Conservation (phyloP, 1,140 invertebrate genomes). For the Drosophila subobscura region DNA sequence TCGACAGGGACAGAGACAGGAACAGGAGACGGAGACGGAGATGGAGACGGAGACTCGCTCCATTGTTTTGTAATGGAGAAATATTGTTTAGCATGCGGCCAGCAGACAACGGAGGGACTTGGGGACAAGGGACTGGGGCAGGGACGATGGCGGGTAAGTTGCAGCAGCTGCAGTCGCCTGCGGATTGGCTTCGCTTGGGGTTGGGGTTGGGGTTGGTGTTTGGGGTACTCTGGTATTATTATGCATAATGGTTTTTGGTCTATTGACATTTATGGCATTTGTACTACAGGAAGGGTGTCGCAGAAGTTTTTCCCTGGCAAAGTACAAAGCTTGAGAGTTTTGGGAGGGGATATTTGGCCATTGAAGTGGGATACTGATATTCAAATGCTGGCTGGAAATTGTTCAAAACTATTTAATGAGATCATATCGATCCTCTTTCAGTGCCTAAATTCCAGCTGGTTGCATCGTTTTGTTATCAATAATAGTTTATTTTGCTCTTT, state of each 20-base stretch:
- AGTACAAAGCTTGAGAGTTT: conserved; percentile 35
- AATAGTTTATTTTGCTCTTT: too few relatives aligned
- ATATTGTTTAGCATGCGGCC: conserved; percentile 72
- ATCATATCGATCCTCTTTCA: too few relatives aligned
- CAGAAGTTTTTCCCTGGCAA: conserved; percentile 35
- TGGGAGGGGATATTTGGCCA: conserved; percentile 42
- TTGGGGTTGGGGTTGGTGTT: conserved; percentile 5
- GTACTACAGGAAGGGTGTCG: conserved; percentile 26
- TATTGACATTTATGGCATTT: conserved; percentile 77
- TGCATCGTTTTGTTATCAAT: too few relatives aligned
- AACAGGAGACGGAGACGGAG: not conserved
- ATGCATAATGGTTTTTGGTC: conserved; percentile 79
- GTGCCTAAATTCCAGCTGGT: too few relatives aligned
- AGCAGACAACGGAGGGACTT: conserved; percentile 12
- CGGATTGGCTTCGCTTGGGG: conserved; percentile 9
- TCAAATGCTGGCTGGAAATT: not conserved
- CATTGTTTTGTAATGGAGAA: conserved; percentile 78
- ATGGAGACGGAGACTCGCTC: conserved; percentile 27
- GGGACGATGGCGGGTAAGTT: not conserved
- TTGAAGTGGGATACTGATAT: conserved; percentile 50
- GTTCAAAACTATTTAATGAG: not conserved
- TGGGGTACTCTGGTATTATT: conserved; percentile 37
- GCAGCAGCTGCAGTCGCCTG: conserved; percentile 34
- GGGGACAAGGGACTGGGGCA: conserved; percentile 13
- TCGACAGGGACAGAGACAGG: conserved; percentile 10